Conservation (phyloP, 1,140 invertebrate species). For the Popillia japonica region DNA sequence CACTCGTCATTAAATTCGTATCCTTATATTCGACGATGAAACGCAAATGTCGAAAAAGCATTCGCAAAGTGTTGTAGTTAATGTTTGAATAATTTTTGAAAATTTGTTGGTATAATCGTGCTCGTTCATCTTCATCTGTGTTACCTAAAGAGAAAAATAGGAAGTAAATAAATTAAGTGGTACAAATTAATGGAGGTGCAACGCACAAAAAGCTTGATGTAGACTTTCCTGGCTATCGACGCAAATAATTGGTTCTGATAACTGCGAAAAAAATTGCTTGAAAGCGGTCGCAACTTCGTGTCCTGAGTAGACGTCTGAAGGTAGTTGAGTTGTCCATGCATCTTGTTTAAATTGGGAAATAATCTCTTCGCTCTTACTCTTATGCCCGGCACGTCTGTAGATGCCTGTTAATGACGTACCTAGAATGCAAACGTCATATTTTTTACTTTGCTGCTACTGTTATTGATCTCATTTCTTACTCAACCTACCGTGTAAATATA, state of each 20-base stretch:
- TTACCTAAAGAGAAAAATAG: neutral
- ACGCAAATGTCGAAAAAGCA: conserved; percentile 3
- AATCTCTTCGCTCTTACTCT: neutral
- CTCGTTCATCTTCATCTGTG: neutral
- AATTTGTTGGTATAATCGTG: neutral
- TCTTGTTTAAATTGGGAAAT: neutral
- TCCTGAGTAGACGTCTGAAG: neutral
- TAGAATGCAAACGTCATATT: neutral
- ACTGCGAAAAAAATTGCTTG: neutral
- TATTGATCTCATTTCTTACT: neutral
- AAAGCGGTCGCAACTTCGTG: neutral
- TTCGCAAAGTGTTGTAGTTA: conserved; percentile 11
- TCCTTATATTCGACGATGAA: conserved; percentile 12
- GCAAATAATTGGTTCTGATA: neutral
- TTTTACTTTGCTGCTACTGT: neutral
- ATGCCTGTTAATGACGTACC: neutral
- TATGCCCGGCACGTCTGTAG: neutral
- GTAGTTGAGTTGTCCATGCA: neutral
- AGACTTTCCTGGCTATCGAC: neutral
- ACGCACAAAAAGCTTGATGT: neutral
- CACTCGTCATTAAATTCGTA: conserved; percentile 4
- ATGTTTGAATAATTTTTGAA: neutral
- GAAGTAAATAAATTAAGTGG: neutral
- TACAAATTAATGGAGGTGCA: neutral
- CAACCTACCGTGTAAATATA: conserved; percentile 9